Evolutionary conservation across 2,888 invertebrate species (phyloP).

Genomic region (Stenurella melanura): DNA sequence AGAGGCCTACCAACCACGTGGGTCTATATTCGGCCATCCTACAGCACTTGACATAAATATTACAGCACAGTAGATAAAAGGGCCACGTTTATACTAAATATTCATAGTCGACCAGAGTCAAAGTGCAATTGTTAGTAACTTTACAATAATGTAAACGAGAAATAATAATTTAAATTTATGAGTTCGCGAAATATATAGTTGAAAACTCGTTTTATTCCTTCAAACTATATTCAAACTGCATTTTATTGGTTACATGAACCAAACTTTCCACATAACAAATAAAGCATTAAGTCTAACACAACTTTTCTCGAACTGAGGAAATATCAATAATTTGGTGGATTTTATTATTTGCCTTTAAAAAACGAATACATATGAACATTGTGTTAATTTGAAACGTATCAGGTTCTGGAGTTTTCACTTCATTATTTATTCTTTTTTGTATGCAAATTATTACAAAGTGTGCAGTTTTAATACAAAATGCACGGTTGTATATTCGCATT

Average conservation of each 20-base stretch:
- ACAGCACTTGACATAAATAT: no score
- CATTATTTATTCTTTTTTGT: not conserved
- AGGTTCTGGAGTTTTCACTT: not conserved
- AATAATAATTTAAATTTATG: not conserved
- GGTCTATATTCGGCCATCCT: no score
- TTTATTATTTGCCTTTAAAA: conserved; percentile 11
- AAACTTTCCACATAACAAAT: conserved; percentile 7
- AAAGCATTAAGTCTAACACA: conserved; percentile 21
- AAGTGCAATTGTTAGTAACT: no score
- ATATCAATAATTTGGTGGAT: conserved; percentile 27
- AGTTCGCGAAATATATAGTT: conserved; percentile 3
- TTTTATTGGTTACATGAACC: conserved; percentile 28
- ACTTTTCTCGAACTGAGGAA: conserved; percentile 12
- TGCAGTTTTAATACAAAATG: no score
- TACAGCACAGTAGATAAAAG: no score
- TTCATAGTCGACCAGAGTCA: no score
- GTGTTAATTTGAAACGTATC: not conserved
- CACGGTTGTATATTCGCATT: no score
- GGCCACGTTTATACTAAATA: no score
- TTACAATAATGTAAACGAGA: no score
- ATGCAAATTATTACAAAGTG: no score
- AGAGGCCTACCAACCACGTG: no score
- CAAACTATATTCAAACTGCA: conserved; percentile 20
- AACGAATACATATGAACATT: conserved; percentile 5
- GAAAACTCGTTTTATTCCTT: conserved; percentile 8